phyloP scores from a whole-genome alignment of 1,140 invertebrate genomes.

The Arion vulgaris region DNA sequence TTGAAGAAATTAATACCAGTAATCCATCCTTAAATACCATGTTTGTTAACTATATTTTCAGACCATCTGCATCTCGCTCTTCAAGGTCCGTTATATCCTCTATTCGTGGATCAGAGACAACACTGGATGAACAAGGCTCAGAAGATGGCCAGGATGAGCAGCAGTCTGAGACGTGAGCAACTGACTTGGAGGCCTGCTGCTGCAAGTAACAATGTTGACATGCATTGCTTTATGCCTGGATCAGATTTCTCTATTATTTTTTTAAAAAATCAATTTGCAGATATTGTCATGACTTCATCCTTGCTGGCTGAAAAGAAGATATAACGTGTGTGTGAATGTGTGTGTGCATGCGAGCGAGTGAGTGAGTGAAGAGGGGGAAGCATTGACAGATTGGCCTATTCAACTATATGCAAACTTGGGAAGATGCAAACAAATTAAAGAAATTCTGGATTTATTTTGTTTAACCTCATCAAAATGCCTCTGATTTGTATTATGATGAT shows the following conservation, averaged over 20 bases:
- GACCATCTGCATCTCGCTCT: slow-evolving; percentile 35
- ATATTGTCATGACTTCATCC: neutral
- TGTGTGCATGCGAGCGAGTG: too few relatives aligned
- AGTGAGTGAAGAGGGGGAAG: neutral
- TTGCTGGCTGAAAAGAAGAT: neutral
- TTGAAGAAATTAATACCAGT: too few relatives aligned
- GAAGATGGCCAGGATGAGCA: slow-evolving; percentile 38
- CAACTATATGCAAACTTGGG: neutral
- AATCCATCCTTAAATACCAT: too few relatives aligned
- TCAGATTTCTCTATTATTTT: neutral
- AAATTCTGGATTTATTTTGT: neutral
- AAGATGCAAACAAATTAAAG: neutral
- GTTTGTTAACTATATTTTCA: slow-evolving; percentile 5
- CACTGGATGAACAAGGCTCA: slow-evolving; percentile 33
- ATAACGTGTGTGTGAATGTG: too few relatives aligned
- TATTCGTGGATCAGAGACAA: slow-evolving; percentile 32
- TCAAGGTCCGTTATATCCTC: slow-evolving; percentile 35
- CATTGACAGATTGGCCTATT: neutral
- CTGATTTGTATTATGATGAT: neutral
- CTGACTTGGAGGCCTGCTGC: neutral
- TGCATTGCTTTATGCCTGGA: neutral
- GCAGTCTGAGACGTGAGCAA: slow-evolving; percentile 20
- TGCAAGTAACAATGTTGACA: slow-evolving; percentile 3
- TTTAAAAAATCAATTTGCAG: neutral
- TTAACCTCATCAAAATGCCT: neutral